A percentile compares a stretch with the other conserved stretches of the same genome.
Conservation (phyloP, 2,888 invertebrate genomes). For the Artemia sp. region DNA sequence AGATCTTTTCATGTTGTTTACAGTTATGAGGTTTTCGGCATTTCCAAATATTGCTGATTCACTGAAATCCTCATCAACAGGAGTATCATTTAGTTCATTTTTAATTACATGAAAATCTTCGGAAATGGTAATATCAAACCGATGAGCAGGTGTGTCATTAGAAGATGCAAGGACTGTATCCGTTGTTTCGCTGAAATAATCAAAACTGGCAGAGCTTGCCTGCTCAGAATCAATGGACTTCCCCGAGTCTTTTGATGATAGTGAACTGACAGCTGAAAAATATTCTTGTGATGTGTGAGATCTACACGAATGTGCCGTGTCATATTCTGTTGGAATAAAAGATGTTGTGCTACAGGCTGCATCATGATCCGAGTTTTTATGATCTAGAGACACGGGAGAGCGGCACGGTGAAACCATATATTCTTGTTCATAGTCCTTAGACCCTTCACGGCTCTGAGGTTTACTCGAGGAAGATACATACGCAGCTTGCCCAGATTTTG, state of each 20-base stretch:
- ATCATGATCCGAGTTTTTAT: constrained; percentile 70
- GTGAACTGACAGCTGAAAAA: constrained; percentile 65
- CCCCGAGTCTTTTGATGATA: constrained; percentile 76
- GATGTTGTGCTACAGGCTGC: constrained; percentile 40
- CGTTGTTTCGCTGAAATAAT: constrained; percentile 68
- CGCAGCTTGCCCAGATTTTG: neutral
- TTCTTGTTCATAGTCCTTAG: neutral
- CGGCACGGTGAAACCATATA: neutral
- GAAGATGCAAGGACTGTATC: constrained; percentile 84
- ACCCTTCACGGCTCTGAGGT: neutral
- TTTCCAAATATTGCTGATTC: constrained; percentile 29
- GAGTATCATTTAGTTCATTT: constrained; percentile 9
- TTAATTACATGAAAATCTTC: constrained; percentile 21
- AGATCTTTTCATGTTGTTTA: constrained; percentile 63
- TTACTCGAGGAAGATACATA: neutral
- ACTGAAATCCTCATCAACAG: constrained; percentile 30
- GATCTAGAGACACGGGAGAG: constrained; percentile 43
- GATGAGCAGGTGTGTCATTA: constrained; percentile 39
- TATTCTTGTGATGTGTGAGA: constrained; percentile 68
- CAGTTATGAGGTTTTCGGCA: constrained; percentile 22
- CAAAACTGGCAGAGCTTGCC: constrained; percentile 63
- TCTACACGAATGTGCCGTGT: constrained; percentile 57
- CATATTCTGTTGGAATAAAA: constrained; percentile 53
- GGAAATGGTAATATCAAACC: constrained; percentile 23
- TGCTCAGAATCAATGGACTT: constrained; percentile 74